phyloP scores from a whole-genome alignment of 2,113 vertebrate genomes.

The Tupaia chinensis region DNA sequence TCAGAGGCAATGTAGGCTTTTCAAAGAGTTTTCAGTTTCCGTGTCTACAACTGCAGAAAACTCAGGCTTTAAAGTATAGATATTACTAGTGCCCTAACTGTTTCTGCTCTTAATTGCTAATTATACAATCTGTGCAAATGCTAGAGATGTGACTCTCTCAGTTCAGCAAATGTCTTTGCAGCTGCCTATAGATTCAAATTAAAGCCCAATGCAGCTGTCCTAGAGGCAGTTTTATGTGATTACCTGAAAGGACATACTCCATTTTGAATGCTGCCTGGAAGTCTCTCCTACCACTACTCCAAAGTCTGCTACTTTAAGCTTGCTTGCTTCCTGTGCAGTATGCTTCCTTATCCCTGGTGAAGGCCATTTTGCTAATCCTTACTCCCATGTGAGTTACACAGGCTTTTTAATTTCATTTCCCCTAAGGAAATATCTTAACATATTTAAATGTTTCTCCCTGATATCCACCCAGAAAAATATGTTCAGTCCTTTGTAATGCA shows the following conservation, averaged over 20 bases:
- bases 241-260: slow-evolving; percentile 34
- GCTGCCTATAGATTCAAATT: slow-evolving; percentile 56
- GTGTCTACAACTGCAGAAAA: background rate
- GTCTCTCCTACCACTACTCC: background rate
- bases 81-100: slow-evolving; percentile 36
- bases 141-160: slow-evolving; percentile 14
- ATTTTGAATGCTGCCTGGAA: background rate
- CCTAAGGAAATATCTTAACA: slow-evolving; percentile 46
- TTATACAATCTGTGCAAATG: slow-evolving; percentile 52
- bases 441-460: slow-evolving; percentile 6
- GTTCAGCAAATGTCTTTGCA: slow-evolving; percentile 39
- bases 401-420: background rate
- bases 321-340: background rate
- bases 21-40: slow-evolving; percentile 37
- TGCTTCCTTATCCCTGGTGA: background rate
- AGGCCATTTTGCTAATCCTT: slow-evolving; percentile 9
- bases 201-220: slow-evolving; percentile 12
- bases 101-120: slow-evolving; percentile 60
- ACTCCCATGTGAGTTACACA: slow-evolving; percentile 48
- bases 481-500: slow-evolving; percentile 44
- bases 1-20: background rate
- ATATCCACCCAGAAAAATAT: background rate
- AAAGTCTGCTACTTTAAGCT: background rate
- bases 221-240: slow-evolving; percentile 25
- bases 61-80: slow-evolving; percentile 3